Conservation (phyloP, 2,797 vertebrate species). For the Arctocebus calabarensis region DNA sequence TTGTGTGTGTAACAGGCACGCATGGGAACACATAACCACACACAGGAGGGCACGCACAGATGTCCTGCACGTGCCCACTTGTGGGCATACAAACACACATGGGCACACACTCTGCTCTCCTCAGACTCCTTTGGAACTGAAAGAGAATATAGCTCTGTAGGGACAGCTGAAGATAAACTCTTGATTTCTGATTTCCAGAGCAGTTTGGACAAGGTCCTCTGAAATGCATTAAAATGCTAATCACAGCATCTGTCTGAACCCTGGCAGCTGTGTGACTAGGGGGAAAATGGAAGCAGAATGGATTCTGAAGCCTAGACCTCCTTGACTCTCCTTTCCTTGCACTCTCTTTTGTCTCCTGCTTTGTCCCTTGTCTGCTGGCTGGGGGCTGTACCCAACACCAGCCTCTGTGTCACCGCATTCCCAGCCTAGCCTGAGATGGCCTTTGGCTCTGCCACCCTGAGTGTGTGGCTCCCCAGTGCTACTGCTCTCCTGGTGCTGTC, state of each 20-base stretch:
- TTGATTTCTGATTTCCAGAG: constrained; percentile 82
- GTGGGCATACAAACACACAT: background rate
- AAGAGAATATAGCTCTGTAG: constrained; percentile 68
- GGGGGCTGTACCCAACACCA: background rate
- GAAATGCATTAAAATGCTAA: constrained; percentile 85
- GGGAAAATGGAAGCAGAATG: constrained; percentile 69
- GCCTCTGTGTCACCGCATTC: background rate
- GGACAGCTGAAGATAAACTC: constrained; percentile 81
- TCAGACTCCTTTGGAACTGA: constrained; percentile 49
- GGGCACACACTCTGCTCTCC: background rate
- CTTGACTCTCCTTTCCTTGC: constrained; percentile 42
- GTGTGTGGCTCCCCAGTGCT: background rate
- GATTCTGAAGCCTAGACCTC: constrained; percentile 55
- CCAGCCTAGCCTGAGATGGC: background rate
- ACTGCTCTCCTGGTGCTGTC: background rate
- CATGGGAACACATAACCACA: background rate
- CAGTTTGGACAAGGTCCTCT: constrained; percentile 83
- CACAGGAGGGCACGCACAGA: background rate
- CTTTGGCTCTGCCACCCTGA: background rate
- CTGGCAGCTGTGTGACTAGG: constrained; percentile 82
- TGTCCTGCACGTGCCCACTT: rapidly evolving
- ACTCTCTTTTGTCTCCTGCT: constrained; percentile 26
- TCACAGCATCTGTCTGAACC: constrained; percentile 83
- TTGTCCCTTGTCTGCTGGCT: background rate
- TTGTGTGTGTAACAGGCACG: background rate